phyloP scores from a whole-genome alignment of 30 jellyfish, hydroid and myxozoan species.

The Aurelia aurita complex sp. Pacific region DNA sequence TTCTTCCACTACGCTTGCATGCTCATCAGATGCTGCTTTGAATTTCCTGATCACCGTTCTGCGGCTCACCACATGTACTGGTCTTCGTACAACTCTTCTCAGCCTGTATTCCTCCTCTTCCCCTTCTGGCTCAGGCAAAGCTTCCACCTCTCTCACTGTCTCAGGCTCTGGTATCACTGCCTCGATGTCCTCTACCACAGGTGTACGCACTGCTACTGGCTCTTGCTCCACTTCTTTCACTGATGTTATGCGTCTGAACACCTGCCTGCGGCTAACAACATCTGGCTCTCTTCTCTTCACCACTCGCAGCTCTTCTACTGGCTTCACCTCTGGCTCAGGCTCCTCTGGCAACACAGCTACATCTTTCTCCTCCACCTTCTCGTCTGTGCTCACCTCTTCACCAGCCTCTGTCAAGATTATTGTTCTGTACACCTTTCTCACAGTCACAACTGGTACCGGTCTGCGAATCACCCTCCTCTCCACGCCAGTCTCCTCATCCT shows the following conservation, averaged over 20 bases:
- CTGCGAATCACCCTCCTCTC: conserved; percentile 75
- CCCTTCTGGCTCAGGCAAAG: not conserved
- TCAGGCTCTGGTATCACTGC: not conserved
- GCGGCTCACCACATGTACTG: too few relatives aligned
- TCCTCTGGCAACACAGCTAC: conserved; percentile 14
- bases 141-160: not conserved
- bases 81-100: too few relatives aligned
- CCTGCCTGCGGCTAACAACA: conserved; percentile 23
- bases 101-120: too few relatives aligned
- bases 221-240: conserved; percentile 15
- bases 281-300: conserved; percentile 31
- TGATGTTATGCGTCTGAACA: conserved; percentile 4
- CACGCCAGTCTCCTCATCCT: conserved; percentile 37
- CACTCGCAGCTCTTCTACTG: conserved; percentile 41
- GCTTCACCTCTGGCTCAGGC: not conserved
- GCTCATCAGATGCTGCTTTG: conserved; percentile 21
- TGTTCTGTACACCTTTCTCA: conserved; percentile 81
- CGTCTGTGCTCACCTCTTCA: conserved; percentile 37
- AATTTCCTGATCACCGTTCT: too few relatives aligned
- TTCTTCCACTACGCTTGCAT: conserved; percentile 40
- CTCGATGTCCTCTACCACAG: conserved; percentile 14
- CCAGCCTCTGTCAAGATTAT: conserved; percentile 44
- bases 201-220: conserved; percentile 30
- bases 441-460: conserved; percentile 86
- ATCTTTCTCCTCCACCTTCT: not conserved